A percentile compares a stretch with the other conserved stretches of the same genome.
Evolutionary conservation across 2,797 vertebrate species (phyloP).

Genomic region (Paratrypauchen microcephalus): DNA sequence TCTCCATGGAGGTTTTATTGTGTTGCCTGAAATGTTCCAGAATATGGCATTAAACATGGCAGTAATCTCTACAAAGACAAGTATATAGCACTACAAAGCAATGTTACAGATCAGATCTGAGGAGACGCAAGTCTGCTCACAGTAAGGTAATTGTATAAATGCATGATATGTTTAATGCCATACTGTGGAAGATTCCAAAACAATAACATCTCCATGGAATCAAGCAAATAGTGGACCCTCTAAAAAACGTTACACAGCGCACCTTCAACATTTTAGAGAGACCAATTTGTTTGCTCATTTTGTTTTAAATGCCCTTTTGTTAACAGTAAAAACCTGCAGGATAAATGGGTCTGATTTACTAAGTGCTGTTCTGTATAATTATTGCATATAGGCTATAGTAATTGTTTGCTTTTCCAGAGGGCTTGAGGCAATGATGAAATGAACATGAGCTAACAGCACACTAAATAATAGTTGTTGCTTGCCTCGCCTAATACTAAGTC

Average conservation of each 20-base stretch:
- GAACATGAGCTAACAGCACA: conserved; percentile 48
- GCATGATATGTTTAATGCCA: neutral
- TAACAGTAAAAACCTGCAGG: conserved; percentile 35
- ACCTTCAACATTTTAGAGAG: neutral
- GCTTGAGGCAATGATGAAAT: conserved; percentile 42
- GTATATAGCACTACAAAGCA: too few species aligned
- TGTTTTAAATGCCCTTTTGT: neutral
- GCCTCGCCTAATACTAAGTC: conserved; percentile 29
- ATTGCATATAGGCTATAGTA: conserved; percentile 30
- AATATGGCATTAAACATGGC: too few species aligned
- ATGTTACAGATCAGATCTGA: too few species aligned
- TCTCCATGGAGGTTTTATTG: too few species aligned
- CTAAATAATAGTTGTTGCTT: conserved; percentile 45
- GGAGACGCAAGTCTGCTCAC: too few species aligned
- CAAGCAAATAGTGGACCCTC: neutral
- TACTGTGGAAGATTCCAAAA: neutral
- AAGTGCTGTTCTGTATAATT: conserved; percentile 54
- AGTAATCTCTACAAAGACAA: too few species aligned
- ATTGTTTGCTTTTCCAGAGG: conserved; percentile 54
- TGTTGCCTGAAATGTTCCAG: too few species aligned
- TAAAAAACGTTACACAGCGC: neutral
- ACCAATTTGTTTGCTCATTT: neutral
- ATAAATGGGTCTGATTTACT: conserved; percentile 51
- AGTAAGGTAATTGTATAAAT: too few species aligned
- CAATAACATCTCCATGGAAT: neutral